Evolutionary conservation across 2,888 invertebrate species (phyloP).

Genomic region (Hofmannophila pseudospretella): DNA sequence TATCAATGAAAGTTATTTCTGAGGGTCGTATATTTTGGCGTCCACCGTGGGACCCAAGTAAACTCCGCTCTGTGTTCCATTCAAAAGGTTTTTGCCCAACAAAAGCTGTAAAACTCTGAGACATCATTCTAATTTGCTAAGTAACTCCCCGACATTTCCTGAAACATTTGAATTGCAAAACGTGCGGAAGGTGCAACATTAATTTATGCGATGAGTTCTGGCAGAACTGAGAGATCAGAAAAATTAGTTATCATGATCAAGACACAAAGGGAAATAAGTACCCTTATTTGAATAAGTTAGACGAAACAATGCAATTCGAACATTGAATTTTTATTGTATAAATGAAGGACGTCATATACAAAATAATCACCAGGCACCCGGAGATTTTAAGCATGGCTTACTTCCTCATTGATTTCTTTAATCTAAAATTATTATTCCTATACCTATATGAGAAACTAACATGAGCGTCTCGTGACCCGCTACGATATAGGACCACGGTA

Average conservation of each 20-base stretch:
- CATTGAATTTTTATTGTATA: constrained; percentile 1
- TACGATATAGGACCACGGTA: too few relatives aligned
- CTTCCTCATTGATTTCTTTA: too few relatives aligned
- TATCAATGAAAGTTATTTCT: too few relatives aligned
- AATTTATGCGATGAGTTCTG: constrained; percentile 28
- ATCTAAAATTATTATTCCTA: too few relatives aligned
- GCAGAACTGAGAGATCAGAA: constrained; percentile 22
- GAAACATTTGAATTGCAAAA: constrained; percentile 12
- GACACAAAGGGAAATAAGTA: too few relatives aligned
- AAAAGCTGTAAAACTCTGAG: background rate
- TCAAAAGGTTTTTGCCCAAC: background rate
- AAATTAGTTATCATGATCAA: constrained; percentile 38
- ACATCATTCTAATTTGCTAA: constrained; percentile 4
- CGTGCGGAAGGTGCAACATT: constrained; percentile 11
- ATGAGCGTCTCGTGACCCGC: too few relatives aligned
- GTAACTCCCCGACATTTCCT: constrained; percentile 7
- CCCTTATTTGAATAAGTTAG: constrained; percentile 30
- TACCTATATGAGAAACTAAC: too few relatives aligned
- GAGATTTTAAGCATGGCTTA: too few relatives aligned
- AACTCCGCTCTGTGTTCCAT: too few relatives aligned
- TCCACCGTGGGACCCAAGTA: background rate
- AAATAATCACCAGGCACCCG: too few relatives aligned
- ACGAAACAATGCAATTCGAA: constrained; percentile 11
- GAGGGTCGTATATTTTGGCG: too few relatives aligned
- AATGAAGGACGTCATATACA: too few relatives aligned